Conservation (phyloP, 2,797 vertebrate species). For the Hydrocynus forskahlii region DNA sequence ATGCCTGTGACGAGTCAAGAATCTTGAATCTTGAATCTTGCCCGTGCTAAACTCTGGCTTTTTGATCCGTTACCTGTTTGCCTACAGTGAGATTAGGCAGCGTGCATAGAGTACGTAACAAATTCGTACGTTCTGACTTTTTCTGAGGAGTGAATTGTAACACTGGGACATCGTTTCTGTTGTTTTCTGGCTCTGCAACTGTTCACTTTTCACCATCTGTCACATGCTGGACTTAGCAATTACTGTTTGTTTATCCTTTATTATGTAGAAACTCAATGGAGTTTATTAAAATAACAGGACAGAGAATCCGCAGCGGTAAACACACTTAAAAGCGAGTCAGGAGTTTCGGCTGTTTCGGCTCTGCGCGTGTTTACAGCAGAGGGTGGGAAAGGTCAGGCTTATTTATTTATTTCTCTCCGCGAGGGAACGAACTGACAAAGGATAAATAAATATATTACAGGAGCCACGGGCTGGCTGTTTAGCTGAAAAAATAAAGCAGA, state of each 20-base stretch:
- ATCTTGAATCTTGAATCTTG: no score
- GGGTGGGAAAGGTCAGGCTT: neutral
- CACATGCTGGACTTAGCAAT: constrained; percentile 19
- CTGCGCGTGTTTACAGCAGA: neutral
- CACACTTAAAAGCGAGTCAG: neutral
- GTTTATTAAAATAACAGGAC: constrained; percentile 10
- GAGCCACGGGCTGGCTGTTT: neutral
- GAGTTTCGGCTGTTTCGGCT: neutral
- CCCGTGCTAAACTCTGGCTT: no score
- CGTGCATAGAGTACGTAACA: no score
- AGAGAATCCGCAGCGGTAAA: neutral
- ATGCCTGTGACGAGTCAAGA: no score
- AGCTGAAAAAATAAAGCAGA: no score
- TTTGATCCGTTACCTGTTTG: no score
- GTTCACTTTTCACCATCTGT: constrained; percentile 27
- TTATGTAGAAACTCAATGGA: neutral
- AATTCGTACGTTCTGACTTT: no score
- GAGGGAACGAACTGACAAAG: neutral
- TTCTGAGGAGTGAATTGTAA: no score
- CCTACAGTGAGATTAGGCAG: no score
- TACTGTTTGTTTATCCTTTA: neutral
- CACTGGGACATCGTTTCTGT: neutral
- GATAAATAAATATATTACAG: neutral
- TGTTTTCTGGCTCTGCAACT: constrained; percentile 19
- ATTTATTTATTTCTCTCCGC: neutral